Evolutionary conservation across 2,113 vertebrate species (phyloP).

Genomic region (Hippocampus barbouri): DNA sequence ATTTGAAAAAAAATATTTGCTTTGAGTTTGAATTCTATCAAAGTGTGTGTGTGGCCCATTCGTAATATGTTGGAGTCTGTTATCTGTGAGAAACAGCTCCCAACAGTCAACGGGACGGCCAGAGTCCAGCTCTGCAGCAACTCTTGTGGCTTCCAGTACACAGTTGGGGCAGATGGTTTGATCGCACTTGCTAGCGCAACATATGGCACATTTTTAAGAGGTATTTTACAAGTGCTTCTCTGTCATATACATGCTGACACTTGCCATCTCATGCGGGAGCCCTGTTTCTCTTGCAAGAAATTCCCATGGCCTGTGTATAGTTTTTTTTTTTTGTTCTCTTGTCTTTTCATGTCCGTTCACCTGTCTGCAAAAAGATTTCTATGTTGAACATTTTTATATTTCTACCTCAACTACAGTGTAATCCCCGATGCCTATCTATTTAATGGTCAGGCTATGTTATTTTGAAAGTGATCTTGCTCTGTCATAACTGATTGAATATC

Average conservation of each 20-base stretch:
- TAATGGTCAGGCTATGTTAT: neutral
- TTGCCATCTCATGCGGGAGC: neutral
- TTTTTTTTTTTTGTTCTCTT: constrained; percentile 21
- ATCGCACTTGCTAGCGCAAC: constrained; percentile 34
- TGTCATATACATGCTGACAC: neutral
- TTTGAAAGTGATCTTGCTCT: neutral
- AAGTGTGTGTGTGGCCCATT: too few species aligned
- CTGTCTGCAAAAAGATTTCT: too few species aligned
- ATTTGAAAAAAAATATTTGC: too few species aligned
- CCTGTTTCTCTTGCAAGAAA: constrained; percentile 15
- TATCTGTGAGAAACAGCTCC: too few species aligned
- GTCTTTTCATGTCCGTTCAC: constrained; percentile 4
- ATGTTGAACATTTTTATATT: too few species aligned
- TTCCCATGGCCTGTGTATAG: neutral
- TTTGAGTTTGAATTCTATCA: too few species aligned
- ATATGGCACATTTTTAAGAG: constrained; percentile 27
- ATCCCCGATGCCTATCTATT: neutral
- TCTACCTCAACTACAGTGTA: neutral
- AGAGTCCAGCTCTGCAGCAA: too few species aligned
- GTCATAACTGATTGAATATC: neutral
- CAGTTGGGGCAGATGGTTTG: constrained; percentile 29
- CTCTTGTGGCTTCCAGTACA: constrained; percentile 22
- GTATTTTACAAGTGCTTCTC: constrained; percentile 8
- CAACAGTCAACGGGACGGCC: too few species aligned
- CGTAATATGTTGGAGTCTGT: too few species aligned